Base-by-base conservation (phyloP, 2,888 invertebrate genomes). In the Bruchidius siliquastri region DNA sequence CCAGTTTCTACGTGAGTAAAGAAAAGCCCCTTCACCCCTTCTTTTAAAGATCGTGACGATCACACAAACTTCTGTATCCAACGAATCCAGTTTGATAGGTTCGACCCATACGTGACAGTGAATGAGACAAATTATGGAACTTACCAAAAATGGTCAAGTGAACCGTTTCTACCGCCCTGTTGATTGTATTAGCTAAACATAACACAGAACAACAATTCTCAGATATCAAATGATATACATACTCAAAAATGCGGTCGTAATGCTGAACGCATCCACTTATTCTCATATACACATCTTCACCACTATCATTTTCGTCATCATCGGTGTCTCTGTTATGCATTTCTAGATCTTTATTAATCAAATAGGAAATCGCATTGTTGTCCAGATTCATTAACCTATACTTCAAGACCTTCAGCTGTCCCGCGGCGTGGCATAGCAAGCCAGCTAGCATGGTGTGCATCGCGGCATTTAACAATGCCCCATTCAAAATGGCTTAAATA, bases 381-480 rank as follows among this genome's bases (percentile, higher is more conserved):
- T 74, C 73, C 0, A 81, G 68, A 67, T 78, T 69, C 73, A 79
- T 82, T 26, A 89, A 81, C 0, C 86, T 80, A 68, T 86, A 77
- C 0, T 86, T 86, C 3, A 89, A 77, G n/a, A 90, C 84, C 49
- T 84, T 84, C 72, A 90, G 79, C 21, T 89, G 87, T 67, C 88
- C 88, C 4, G 87, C 83, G 76, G 87, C 88, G 81, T 89, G 88
- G 2, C 87, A 87, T 68, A 89, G 85, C 71, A 90, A 82, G 0
- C 87, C 83, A 0, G 87, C 84, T 71, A 88, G 87, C 74, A 89
- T 78, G 0, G 87, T 86, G 74, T 89, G 89, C 74, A 89, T 87
- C 73, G 85, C 85, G 0, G 88, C 86, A 80, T 90, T 89, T 74
- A 89, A 83, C 74, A 83, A 84, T 0, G 88, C 88, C 0, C 87